Base-by-base conservation (phyloP, 2,888 invertebrate genomes). In the Cheilosia impressa region DNA sequence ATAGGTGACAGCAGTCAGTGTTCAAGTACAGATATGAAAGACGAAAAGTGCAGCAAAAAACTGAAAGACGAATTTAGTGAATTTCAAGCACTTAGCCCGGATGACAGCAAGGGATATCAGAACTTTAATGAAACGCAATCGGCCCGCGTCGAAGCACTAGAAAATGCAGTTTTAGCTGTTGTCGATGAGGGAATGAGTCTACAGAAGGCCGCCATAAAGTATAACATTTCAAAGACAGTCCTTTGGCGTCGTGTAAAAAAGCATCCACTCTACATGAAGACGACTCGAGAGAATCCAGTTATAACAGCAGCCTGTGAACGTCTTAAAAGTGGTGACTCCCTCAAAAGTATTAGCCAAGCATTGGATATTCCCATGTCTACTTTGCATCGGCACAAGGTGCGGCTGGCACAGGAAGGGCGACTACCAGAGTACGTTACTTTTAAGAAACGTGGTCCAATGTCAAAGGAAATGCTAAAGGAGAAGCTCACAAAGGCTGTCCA, bases 321-420 rank as follows among this genome's bases (percentile, higher is more conserved):
- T 13, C 80, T 92, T 0, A 91, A 91, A 69, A 90, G 84, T 5
- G 92, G 92, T 0, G 91, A 92, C 69, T 91, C 92, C 0, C 78
- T 92, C 1, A 92, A 92, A 79, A 91, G 89, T 83, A 91, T 92
- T 27, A 92, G 92, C 47, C 90, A 91, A 66, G 91, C 91, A 52
- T 87, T 92, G 13, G 89, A 90, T n/a, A 92, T 92, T 85, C 92
- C 92, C n/a, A 92, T 92, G 90, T 92, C 92, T 0, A 92, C 92
- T 4, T 81, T 92, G 19, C 92, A 92, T 82, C 88, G 92, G 0
- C 92, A 92, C 62, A 92, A 92, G 78, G 91, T 92, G 0, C 90
- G 92, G 3, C 88, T 92, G 0, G 90, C 91, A 0, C 90, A 90
- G 22, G 90, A 91, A 55, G 92, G 92, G 1, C 90, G 91, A 1